Conservation (phyloP, 2,888 invertebrate genomes). For the Rotaria magnacalcarata region DNA sequence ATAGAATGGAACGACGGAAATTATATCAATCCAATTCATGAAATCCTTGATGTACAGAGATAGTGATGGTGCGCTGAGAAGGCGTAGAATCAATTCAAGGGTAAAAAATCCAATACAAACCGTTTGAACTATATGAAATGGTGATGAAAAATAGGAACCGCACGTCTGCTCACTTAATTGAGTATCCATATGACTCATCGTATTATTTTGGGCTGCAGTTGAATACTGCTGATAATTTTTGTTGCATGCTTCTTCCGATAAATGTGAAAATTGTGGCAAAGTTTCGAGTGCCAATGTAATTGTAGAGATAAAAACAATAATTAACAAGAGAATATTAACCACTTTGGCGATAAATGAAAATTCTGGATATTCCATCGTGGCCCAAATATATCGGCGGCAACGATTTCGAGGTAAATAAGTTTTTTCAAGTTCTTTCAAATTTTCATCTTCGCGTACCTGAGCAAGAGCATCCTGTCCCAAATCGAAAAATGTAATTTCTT, state of each 20-base stretch:
- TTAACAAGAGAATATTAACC: slow-evolving; percentile 58
- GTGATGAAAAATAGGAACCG: slow-evolving; percentile 30
- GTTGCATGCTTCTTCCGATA: no score
- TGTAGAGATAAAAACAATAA: slow-evolving; percentile 60
- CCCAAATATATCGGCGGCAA: slow-evolving; percentile 55
- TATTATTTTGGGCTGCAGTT: no score
- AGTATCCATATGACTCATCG: background rate
- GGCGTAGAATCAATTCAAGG: slow-evolving; percentile 53
- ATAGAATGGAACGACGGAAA: slow-evolving; percentile 56
- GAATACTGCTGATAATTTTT: no score
- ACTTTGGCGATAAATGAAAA: slow-evolving; percentile 57
- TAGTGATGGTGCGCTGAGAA: slow-evolving; percentile 52
- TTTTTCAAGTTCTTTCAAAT: slow-evolving; percentile 54
- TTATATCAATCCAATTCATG: slow-evolving; percentile 56
- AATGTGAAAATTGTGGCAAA: slow-evolving; percentile 54
- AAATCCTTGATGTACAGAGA: slow-evolving; percentile 52
- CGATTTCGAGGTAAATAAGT: slow-evolving; percentile 53
- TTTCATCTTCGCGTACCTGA: slow-evolving; percentile 52
- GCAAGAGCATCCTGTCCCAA: slow-evolving; percentile 54
- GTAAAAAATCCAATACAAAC: slow-evolving; percentile 57
- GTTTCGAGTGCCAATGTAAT: slow-evolving; percentile 62
- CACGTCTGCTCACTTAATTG: background rate
- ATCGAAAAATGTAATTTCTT: slow-evolving; percentile 60
- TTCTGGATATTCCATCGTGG: slow-evolving; percentile 60
- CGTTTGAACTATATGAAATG: slow-evolving; percentile 56